Base-by-base conservation (phyloP, 2,888 invertebrate species). In the Leptinotarsa peninsularis region DNA sequence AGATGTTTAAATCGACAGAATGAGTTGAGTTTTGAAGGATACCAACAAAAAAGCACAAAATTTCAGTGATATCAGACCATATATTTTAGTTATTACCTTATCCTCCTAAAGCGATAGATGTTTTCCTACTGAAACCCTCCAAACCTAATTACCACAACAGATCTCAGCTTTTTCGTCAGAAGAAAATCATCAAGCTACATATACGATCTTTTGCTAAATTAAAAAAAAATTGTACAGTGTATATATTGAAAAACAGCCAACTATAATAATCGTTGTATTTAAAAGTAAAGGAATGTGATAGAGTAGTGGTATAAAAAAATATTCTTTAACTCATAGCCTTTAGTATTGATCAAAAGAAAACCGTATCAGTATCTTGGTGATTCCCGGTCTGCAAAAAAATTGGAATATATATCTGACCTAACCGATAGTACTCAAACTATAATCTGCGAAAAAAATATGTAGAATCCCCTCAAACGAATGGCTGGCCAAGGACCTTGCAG, bases 141-240 rank as follows among this genome's bases (percentile, higher is more conserved):
- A 52, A 52, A 17, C 1, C 52, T 17, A 4, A 4, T 17, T 5
- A 52, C 15, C n/a, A 52, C 10, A 17, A 7, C 15, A 52, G 7
- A 52, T 52, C 1, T 15, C 52, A 52, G 52, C 4, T 52, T 15
- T 52, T 43, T 43, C 43, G 43, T 13, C 0, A 10, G 3, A 72
- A 56, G 23, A 15, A 18, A 27, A 66, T 66, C 52, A 60, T 71
- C 71, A 69, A 66, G 71, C 68, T 74, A 69, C 76, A 33, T 72
- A 58, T 72, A 67, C 33, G 74, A 18, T 60, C 68, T 71, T 43
- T 68, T 67, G 76, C 69, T 67, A 69, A 68, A 72, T 67, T 18
- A 68, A n/a, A 74, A 71, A 14, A 71, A 74, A 23, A 49, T 3
- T 79, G 79, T 79, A 79, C 77, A 79, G 79, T 79, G 79, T 79